Base-by-base conservation (phyloP, 2,797 vertebrate species). In the Dallia pectoralis region DNA sequence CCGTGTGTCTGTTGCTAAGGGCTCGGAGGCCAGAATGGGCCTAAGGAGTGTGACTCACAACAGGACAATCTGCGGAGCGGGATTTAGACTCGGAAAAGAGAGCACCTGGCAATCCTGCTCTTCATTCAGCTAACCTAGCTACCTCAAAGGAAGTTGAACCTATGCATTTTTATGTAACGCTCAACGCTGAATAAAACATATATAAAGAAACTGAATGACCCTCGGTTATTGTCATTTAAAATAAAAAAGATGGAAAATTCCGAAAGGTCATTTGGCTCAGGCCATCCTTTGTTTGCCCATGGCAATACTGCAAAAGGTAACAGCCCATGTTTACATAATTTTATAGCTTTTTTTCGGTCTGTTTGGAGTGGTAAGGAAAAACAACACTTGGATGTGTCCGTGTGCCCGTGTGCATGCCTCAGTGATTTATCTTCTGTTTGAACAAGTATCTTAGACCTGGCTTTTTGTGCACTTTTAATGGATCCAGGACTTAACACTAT, bases 1-100 rank as follows among this genome's bases (percentile, higher is more conserved):
- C 86, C 76, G 70, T 85, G 82, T 84, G 82, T 89, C 85, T 90
- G 88, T 90, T 91, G 87, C 90, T 90, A 86, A 86, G 85, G 81
- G 84, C 88, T 73, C 69, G 74, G 79, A n/a, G 82, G 83, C 79
- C 82, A 77, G 79, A 78, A 84, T 70, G 85, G 77, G 73, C 86
- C 86, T 89, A 82, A 83, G 81, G 86, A 87, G 85, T 85, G 81
- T 87, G 86, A 89, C 86, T 89, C 80, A 85, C 79, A 83, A 88
- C 79, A 86, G 82, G 87, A 88, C 89, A 90, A 85, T 80, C 79
- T 77, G 85, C 84, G 86, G 80, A 11, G 53, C 53, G 5, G 22
- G 53, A 25, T 25, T 19, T 25, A 56, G 22, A 56, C 22, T 25
- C 22, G n/a, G 2, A 56, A 25, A 56, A 11, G 22, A 80, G 83